Base-by-base conservation (phyloP, 2,888 invertebrate species). In the Agapetus fuscipes region DNA sequence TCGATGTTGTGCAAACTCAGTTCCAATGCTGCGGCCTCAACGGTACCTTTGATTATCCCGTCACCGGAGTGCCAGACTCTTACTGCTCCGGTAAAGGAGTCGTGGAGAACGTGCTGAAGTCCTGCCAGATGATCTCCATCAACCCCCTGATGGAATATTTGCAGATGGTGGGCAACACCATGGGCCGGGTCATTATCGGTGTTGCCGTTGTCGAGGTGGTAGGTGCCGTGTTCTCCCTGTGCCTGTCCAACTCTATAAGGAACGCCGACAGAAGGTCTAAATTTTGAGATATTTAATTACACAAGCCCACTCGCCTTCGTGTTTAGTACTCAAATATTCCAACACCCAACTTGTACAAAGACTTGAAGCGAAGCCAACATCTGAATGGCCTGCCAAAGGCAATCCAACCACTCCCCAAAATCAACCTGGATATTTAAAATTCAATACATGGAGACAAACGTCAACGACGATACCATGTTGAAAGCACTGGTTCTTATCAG, bases 221-320 rank as follows among this genome's bases (percentile, higher is more conserved):
- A 53, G 84, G 83, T 40, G 83, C 89, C 46, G 72, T 89, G 54
- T 87, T 90, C 61, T 83, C 89, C 44, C 80, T 91, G 60, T 89
- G 87, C 58, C 68, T 94, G 61, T 86, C 86, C 51, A 83, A 85
- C 60, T 84, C 87, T 56, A 86, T 93, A 60, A 78, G 81, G 64
- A 89, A 89, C 64, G 81, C 83, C 57, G 79, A 81, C 58, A 78
- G 83, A 67, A 77, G 83, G 70, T 74, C 73, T 56, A 72, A 66
- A 61, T 76, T 74, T 64, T 76, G 76, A 73, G 61, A 40, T 40
- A 27, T 24, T 45, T 53, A n/a, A n/a, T n/a, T n/a, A n/a, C n/a
- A n/a, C n/a, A n/a, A n/a, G n/a, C n/a, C n/a, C n/a, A n/a, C n/a
- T n/a, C n/a, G n/a, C n/a, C n/a, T n/a, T 5, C 28, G 34, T 32